Base-by-base conservation (phyloP, 2,797 vertebrate genomes). In the Emydoidea blandingii region DNA sequence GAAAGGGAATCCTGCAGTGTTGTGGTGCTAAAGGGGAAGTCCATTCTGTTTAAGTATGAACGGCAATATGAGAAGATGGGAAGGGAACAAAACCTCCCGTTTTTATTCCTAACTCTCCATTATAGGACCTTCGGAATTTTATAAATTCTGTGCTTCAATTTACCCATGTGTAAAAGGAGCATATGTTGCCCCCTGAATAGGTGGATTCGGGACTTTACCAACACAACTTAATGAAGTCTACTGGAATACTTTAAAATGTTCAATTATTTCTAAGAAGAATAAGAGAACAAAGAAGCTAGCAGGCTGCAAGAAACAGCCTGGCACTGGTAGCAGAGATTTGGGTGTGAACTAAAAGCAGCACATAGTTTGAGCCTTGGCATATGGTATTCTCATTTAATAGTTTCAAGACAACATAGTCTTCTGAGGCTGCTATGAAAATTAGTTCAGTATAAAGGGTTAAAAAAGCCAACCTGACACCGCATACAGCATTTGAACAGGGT, bases 371-470 rank as follows among this genome's bases (percentile, higher is more conserved):
- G 49, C 0, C 1, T 54, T 56, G 2, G 82, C 79, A 89, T 79
- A 2, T 34, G 37, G 0, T 78, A 78, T 49, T 79, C 92, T 89
- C 88, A 57, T 21, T 62, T 2, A 76, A 81, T 83, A 62, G 59
- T 65, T 83, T 21, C 27, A 65, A 34, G 47, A 19, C 1, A 2
- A 19, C 41, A 3, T 88, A 5, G 9, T 1, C 6, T 74, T 34
- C 15, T 25, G 3, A n/a, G 11, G 53, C 8, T 62, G 4, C 6
- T 44, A 2, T 37, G 21, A 0, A 1, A 92, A 11, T 25, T 3
- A 56, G 4, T 47, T 92, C 37, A 90, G 34, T 49, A 41, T 1
- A 57, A 37, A 83, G 12, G 1, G 14, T 81, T 90, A 95, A 47
- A 49, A 47, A 78, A 78, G 47, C 44, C 91, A 94, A 65, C 0